phyloP scores from a whole-genome alignment of 2,888 invertebrate genomes.

The Agonopterix heracliana region DNA sequence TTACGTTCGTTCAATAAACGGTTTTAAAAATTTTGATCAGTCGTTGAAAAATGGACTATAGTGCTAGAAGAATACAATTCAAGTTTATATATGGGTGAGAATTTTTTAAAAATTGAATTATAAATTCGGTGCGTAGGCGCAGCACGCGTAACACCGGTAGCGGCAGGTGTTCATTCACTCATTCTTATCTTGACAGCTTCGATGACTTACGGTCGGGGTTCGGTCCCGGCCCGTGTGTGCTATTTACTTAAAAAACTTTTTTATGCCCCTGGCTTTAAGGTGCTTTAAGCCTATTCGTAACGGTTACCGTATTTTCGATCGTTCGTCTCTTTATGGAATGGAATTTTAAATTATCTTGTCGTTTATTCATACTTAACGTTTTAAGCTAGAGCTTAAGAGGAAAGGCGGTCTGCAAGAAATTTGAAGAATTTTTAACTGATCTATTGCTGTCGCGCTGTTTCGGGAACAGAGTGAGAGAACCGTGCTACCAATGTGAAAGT shows the following conservation, averaged over 20 bases:
- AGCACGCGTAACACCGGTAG: constrained; percentile 69
- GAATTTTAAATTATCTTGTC: constrained; percentile 58
- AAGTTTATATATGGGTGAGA: constrained; percentile 20
- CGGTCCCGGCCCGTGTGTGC: constrained; percentile 56
- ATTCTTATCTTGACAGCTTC: constrained; percentile 74
- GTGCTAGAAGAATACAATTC: constrained; percentile 25
- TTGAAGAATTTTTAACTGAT: no score
- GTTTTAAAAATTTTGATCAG: constrained; percentile 21
- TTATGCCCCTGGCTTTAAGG: constrained; percentile 46
- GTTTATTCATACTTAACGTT: constrained; percentile 31
- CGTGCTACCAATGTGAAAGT: no score
- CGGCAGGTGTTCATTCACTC: constrained; percentile 73
- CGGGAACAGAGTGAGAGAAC: no score
- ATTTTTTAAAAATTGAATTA: constrained; percentile 41
- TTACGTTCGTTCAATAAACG: constrained; percentile 42
- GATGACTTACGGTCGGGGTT: constrained; percentile 66
- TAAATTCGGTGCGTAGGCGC: constrained; percentile 54
- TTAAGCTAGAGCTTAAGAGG: constrained; percentile 46
- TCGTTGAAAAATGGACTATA: constrained; percentile 39
- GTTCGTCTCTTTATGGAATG: constrained; percentile 49
- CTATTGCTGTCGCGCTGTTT: no score
- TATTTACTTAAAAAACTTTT: constrained; percentile 59
- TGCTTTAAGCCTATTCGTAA: constrained; percentile 69
- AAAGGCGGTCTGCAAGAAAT: no score
- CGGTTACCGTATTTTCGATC: constrained; percentile 64